Percentiles rank a stretch among this genome's conserved stretches.
Evolutionary conservation across 53 echinoderm and acorn worm species (phyloP).

Genomic region (Stichopus horrens): DNA sequence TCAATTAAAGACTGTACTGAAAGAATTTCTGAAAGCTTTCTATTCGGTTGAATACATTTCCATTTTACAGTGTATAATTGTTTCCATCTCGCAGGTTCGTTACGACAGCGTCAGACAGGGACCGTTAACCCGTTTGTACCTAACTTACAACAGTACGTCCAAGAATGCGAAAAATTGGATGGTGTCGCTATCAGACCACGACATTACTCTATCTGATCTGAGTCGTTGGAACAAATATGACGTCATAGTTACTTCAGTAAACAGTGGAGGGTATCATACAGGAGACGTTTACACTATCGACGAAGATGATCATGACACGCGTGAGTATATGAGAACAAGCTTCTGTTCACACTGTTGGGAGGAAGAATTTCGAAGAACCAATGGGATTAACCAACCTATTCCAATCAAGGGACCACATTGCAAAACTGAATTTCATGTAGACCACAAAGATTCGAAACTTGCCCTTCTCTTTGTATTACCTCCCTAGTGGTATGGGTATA

Average conservation of each 20-base stretch:
- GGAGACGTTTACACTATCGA: slow-evolving; percentile 7
- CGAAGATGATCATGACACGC: background rate
- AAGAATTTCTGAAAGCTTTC: too few relatives aligned
- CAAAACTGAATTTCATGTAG: too few relatives aligned
- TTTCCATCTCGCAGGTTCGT: background rate
- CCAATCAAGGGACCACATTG: too few relatives aligned
- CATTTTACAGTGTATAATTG: background rate
- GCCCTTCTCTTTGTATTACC: too few relatives aligned
- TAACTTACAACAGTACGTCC: background rate
- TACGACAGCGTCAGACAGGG: background rate
- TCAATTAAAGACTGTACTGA: too few relatives aligned
- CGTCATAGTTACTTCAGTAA: background rate
- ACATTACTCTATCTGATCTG: background rate
- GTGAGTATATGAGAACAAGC: background rate
- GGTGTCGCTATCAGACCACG: background rate
- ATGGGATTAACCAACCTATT: too few relatives aligned
- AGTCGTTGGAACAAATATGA: slow-evolving; percentile 21
- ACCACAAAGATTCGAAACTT: too few relatives aligned
- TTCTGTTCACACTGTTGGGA: too few relatives aligned
- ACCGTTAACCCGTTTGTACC: background rate
- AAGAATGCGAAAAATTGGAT: background rate
- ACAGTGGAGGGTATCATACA: background rate
- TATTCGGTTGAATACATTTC: too few relatives aligned
- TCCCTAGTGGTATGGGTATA: too few relatives aligned
- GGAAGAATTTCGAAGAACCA: too few relatives aligned